A percentile compares a stretch with the other conserved stretches of the same genome.
Evolutionary conservation across 1,140 invertebrate species (phyloP).

Genomic region (Dendroctonus valens): DNA sequence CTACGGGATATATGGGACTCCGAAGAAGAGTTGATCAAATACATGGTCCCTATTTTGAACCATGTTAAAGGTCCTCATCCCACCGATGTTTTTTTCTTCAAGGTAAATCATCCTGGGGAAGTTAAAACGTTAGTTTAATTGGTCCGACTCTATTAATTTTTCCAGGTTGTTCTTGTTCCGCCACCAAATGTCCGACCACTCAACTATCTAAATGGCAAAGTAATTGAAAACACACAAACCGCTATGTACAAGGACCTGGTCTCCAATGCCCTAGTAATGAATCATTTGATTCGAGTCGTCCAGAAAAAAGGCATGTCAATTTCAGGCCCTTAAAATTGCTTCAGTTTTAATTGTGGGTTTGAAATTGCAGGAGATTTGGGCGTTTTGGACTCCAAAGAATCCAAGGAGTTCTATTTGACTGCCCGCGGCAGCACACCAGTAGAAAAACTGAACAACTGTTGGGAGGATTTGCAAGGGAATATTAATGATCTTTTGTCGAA

Average conservation of each 20-base stretch:
- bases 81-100: slow-evolving; percentile 88
- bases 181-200: slow-evolving; percentile 85
- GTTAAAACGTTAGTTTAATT: background rate
- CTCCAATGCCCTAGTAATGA: slow-evolving; percentile 60
- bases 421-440: slow-evolving; percentile 61
- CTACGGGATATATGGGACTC: slow-evolving; percentile 74
- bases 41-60: slow-evolving; percentile 72
- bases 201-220: slow-evolving; percentile 66
- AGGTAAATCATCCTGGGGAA: slow-evolving; percentile 44
- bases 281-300: slow-evolving; percentile 65
- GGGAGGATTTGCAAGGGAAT: slow-evolving; percentile 69
- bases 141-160: background rate
- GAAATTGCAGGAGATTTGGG: slow-evolving; percentile 28
- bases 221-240: slow-evolving; percentile 82
- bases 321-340: background rate
- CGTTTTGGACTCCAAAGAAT: slow-evolving; percentile 48
- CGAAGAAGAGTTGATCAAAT: slow-evolving; percentile 68
- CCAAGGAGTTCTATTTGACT: slow-evolving; percentile 42
- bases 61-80: slow-evolving; percentile 59
- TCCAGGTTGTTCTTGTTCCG: slow-evolving; percentile 72
- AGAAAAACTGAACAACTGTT: slow-evolving; percentile 73
- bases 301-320: slow-evolving; percentile 50
- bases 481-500: slow-evolving; percentile 68
- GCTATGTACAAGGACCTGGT: slow-evolving; percentile 69
- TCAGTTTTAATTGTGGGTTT: slow-evolving; percentile 9